phyloP scores from a whole-genome alignment of 2,888 invertebrate genomes.

The Drosophila austrosaltans region DNA sequence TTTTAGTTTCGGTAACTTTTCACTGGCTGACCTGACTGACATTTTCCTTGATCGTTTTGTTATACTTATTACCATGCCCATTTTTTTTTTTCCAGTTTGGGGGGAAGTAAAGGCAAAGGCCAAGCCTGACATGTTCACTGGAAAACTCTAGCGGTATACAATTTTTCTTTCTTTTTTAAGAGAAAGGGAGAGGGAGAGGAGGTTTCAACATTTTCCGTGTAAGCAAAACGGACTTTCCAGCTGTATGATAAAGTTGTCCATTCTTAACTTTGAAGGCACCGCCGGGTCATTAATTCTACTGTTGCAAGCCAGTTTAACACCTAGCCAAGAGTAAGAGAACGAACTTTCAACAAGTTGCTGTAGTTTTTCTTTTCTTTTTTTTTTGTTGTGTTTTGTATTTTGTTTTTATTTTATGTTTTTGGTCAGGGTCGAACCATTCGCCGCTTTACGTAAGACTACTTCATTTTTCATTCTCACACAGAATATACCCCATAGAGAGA shows the following conservation, averaged over 20 bases:
- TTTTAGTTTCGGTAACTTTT: background rate
- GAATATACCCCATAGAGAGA: slow-evolving; percentile 15
- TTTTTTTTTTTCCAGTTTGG: too few species aligned
- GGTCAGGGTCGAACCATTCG: slow-evolving; percentile 16
- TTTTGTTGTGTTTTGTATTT: background rate
- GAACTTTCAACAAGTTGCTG: slow-evolving; percentile 61
- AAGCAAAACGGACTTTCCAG: slow-evolving; percentile 51
- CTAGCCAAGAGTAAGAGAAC: slow-evolving; percentile 34
- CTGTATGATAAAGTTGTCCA: slow-evolving; percentile 66
- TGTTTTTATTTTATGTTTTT: background rate
- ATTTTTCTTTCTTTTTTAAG: background rate
- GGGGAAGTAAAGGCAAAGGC: slow-evolving; percentile 7
- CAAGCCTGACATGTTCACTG: slow-evolving; percentile 8
- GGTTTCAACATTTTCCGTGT: slow-evolving; percentile 20
- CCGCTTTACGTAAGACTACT: slow-evolving; percentile 10
- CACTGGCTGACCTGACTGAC: background rate
- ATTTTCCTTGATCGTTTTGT: background rate
- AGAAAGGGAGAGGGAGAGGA: too few species aligned
- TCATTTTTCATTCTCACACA: slow-evolving; percentile 57
- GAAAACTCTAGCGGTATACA: slow-evolving; percentile 16
- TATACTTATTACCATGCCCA: background rate
- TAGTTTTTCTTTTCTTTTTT: background rate
- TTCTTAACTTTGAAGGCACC: slow-evolving; percentile 62
- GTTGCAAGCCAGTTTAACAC: slow-evolving; percentile 53
- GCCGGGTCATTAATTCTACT: slow-evolving; percentile 63